Percentiles rank a stretch among this genome's conserved stretches.
Conservation (phyloP, 2,888 invertebrate species). For the Blastobasis lacticolella region DNA sequence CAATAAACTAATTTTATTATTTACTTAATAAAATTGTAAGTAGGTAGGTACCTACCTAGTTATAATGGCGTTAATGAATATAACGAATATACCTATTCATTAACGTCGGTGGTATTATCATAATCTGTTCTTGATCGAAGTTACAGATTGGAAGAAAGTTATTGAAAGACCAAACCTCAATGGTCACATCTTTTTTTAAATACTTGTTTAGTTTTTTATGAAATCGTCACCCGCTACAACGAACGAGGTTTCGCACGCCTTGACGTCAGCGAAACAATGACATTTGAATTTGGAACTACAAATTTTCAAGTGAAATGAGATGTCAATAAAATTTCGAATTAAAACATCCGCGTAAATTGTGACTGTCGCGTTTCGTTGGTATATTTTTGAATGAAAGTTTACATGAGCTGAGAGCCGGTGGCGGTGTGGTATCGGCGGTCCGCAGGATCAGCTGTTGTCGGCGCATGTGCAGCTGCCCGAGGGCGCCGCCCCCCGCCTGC, state of each 20-base stretch:
- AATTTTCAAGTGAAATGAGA: constrained; percentile 8
- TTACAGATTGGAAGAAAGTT: too few species aligned
- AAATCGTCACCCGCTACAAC: too few species aligned
- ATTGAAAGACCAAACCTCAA: too few species aligned
- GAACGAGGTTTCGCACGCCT: background rate
- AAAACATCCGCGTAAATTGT: constrained; percentile 7
- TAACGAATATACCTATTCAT: too few species aligned
- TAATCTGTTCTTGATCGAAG: too few species aligned
- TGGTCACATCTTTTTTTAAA: too few species aligned
- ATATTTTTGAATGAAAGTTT: constrained; percentile 22
- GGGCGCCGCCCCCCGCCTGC: constrained; percentile 10
- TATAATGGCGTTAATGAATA: too few species aligned
- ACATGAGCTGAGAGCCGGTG: constrained; percentile 33
- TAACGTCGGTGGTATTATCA: too few species aligned
- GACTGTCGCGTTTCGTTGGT: constrained; percentile 1
- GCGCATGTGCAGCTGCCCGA: constrained; percentile 62
- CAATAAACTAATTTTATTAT: too few species aligned
- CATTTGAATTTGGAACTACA: constrained; percentile 8
- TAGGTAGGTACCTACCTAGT: too few species aligned
- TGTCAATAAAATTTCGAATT: constrained; percentile 8
- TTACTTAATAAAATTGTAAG: too few species aligned
- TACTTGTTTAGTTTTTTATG: too few species aligned
- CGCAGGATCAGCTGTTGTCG: constrained; percentile 59
- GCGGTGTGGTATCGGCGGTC: constrained; percentile 20
- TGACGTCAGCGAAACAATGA: background rate